phyloP scores from a whole-genome alignment of 2,113 vertebrate genomes.

The Halichoerus grypus region DNA sequence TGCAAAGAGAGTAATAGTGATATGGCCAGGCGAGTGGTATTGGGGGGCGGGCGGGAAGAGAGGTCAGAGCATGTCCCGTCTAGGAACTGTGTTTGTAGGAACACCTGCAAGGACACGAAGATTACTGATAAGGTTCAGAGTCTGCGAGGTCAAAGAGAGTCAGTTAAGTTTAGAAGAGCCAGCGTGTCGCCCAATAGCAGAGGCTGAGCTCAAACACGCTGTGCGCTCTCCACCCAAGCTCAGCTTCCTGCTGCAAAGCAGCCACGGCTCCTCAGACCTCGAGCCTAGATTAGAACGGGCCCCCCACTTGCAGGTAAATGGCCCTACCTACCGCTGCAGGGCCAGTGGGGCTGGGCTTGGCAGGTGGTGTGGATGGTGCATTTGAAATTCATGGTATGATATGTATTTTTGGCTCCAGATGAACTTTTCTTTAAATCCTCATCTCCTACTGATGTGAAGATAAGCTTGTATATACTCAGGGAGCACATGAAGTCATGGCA shows the following conservation, averaged over 20 bases:
- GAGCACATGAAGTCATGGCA: neutral
- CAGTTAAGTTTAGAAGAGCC: neutral
- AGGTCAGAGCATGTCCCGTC: neutral
- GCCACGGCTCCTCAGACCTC: fast-evolving
- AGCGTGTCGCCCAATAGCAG: neutral
- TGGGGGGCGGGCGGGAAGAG: neutral
- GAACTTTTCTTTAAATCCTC: neutral
- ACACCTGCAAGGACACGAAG: neutral
- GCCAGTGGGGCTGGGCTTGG: too few relatives aligned
- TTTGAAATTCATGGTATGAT: neutral
- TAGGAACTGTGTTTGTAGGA: neutral
- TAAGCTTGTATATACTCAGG: neutral
- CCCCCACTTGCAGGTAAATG: neutral
- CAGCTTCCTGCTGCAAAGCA: neutral
- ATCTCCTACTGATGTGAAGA: neutral
- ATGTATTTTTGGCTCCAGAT: neutral
- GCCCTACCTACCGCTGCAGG: neutral
- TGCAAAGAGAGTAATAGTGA: neutral
- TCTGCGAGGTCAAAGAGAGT: neutral
- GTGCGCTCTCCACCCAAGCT: neutral
- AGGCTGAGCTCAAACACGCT: neutral
- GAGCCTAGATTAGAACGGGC: neutral
- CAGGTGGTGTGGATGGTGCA: neutral
- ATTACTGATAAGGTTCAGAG: neutral
- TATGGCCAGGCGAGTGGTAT: too few relatives aligned